Base-by-base conservation (phyloP, 2,797 vertebrate species). In the Gambelia wislizenii region DNA sequence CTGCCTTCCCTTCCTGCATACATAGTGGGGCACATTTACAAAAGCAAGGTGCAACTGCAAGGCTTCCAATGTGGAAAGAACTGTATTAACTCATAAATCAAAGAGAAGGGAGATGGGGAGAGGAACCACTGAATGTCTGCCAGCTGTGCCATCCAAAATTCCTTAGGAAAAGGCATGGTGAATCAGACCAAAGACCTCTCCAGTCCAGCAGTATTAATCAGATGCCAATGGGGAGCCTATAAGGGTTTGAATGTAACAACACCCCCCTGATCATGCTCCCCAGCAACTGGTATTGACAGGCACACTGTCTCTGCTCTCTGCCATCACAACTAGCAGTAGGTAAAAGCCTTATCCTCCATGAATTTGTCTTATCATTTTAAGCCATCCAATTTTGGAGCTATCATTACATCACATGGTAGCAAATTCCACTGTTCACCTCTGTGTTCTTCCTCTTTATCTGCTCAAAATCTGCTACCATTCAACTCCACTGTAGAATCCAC, bases 1-100 rank as follows among this genome's bases (percentile, higher is more conserved):
- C 92, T 90, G 93, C 89, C 92, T 93, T 93, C 94, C 94, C 92
- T 92, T 95, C 92, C 89, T 90, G 83, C 93, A 90, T 87, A 67
- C 54, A 59, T 22, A 70, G 20, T 33, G 49, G 49, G 22, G 42
- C 77, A n/a, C 12, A 0, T 22, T 36, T 5, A 30, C 49, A 75
- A 54, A 83, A 95, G 93, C 78, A 72, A 84, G 56, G 89, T 90
- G 70, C 10, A 36, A 82, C 0, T 4, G 81, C 87, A 74, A 89
- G 6, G 69, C 59, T 84, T 93, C 91, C 52, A 87, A 70, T 78
- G 54, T 52, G 74, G 25, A 30, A 75, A n/a, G 6, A 30, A 59
- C 5, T 5, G 6, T 8, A 20, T 49, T 18, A 54, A 72, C 20
- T 47, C 13, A 18, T 25, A 70, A 22, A 1, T 0, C 9, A 47